Evolutionary conservation across 1,140 invertebrate genomes (phyloP).

Genomic region (Probaryconus sp.): DNA sequence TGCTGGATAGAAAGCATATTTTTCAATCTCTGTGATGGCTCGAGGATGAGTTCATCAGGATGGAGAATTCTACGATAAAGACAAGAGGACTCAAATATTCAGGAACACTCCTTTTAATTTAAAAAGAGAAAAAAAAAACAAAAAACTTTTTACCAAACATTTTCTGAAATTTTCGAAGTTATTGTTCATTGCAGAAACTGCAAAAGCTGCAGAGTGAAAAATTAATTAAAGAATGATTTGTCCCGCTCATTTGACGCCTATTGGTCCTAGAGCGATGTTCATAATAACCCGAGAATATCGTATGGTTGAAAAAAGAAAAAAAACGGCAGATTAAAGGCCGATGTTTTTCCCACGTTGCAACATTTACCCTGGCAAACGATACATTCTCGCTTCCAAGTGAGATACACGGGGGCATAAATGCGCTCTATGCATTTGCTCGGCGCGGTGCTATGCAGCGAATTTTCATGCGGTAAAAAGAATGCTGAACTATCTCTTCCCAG

Average conservation of each 20-base stretch:
- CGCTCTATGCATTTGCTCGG: slow-evolving; percentile 39
- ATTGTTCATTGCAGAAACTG: not conserved
- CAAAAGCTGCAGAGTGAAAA: no score
- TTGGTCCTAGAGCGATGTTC: slow-evolving; percentile 27
- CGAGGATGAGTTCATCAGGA: no score
- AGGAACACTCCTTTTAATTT: no score
- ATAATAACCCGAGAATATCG: slow-evolving; percentile 27
- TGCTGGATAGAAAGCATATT: no score
- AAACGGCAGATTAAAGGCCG: slow-evolving; percentile 36
- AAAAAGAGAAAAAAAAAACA: no score
- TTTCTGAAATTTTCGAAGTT: no score
- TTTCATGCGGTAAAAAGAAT: slow-evolving; percentile 55
- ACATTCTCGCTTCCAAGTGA: slow-evolving; percentile 21
- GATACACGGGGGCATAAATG: slow-evolving; percentile 15
- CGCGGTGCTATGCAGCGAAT: slow-evolving; percentile 33
- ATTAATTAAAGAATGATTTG: slow-evolving; percentile 26
- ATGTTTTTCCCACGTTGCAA: slow-evolving; percentile 34
- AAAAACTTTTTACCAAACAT: no score
- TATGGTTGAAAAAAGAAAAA: slow-evolving; percentile 6
- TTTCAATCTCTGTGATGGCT: no score
- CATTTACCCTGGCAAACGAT: slow-evolving; percentile 46
- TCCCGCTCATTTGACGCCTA: slow-evolving; percentile 9
- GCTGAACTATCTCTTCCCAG: slow-evolving; percentile 41
- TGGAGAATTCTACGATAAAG: no score
- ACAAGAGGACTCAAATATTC: no score